Percentiles rank a stretch among this genome's conserved stretches.
Conservation (phyloP, 35 echinoderm and acorn worm species). For the Apostichopus californicus region DNA sequence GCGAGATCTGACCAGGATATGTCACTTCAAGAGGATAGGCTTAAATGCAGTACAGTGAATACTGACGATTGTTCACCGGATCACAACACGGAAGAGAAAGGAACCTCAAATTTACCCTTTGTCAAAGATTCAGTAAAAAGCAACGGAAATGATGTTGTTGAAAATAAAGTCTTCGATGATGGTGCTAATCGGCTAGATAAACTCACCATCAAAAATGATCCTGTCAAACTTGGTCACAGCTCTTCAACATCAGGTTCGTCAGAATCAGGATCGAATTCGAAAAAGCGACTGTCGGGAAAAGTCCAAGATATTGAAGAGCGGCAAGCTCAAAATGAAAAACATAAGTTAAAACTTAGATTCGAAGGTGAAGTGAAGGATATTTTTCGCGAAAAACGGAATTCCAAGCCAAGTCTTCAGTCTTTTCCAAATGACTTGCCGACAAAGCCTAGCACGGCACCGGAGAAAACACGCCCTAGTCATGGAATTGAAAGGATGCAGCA, state of each 20-base stretch:
- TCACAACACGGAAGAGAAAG: neutral
- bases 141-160: neutral
- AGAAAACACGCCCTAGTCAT: neutral
- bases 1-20: neutral
- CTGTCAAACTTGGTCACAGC: neutral
- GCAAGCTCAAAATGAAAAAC: neutral
- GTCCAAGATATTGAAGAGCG: neutral
- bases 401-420: neutral
- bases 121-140: neutral
- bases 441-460: constrained; percentile 34
- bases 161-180: neutral
- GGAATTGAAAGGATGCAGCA: neutral
- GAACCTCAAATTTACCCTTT: neutral
- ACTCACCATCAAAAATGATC: neutral
- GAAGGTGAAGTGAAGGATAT: neutral
- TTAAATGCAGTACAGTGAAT: constrained; percentile 37
- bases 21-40: neutral
- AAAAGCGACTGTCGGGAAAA: neutral
- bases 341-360: neutral
- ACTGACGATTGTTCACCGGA: constrained; percentile 20
- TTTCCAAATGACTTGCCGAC: neutral
- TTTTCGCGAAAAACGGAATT: neutral
- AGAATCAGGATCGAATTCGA: too few relatives aligned
- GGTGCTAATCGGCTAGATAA: neutral
- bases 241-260: neutral